Evolutionary conservation across 2,888 invertebrate species (phyloP), one percentile per base, ranked within the genome.

Genomic region (Tipula confusa): DNA sequence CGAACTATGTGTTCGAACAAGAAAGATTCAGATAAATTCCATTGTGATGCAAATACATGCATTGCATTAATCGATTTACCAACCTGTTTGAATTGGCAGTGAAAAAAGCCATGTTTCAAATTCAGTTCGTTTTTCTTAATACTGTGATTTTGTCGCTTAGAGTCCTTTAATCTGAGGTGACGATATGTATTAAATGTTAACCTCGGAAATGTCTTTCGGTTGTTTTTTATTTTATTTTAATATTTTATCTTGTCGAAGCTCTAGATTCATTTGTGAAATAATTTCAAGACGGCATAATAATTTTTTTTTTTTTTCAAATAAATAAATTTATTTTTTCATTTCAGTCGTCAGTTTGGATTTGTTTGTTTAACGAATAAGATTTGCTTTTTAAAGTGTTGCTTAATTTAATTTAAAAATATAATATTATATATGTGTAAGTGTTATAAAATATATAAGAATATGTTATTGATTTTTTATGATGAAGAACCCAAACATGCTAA

Each of bases 321-420:
- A 64, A 64, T 64, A 24, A 64, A 24, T 64, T 64, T 64, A 9
- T 64, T 64, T 64, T 64, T 64, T 64, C 18, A 3, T 9, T 64
- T 11, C 64, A 64, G 64, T 64, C 64, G 24, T 80, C 80, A 80
- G 80, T 80, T 80, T 80, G 29, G 31, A 80, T 29, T 80, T 80
- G 80, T 80, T 80, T n/a, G 80, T 29, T 80, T 29, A 80, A 80
- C 80, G 80, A 29, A 29, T 64, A 64, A 64, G 24, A 24, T 64
- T 64, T 64, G 64, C 24, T 48, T 48, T 48, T 18, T 48, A n/a
- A n/a, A 48, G 64, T 64, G 7, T 64, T 64, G 24, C 4, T 64
- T 64, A 24, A 24, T 64, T 33, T 24, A 24, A 64, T 24, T n/a
- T 7, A 24, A 64, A 64, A 24, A 43, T 43, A 64, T n/a, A 43